Conservation (phyloP, 1,140 invertebrate genomes). For the Cardiocondyla obscurior region DNA sequence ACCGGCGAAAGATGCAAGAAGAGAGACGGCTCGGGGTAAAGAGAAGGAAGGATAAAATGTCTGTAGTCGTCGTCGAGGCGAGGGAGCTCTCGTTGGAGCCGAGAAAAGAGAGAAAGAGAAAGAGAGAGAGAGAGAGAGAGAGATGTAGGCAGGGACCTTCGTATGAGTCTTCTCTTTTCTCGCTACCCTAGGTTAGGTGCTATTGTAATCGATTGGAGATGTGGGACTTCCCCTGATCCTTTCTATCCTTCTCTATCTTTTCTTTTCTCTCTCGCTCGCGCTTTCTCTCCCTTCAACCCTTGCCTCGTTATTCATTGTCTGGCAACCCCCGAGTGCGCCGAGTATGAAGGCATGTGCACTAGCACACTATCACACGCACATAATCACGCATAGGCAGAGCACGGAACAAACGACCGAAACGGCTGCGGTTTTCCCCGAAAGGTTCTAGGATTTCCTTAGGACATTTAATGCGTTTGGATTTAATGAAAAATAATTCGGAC, state of each 20-base stretch:
- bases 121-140: constrained; percentile 58
- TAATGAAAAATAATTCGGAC: no score
- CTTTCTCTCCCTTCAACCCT: constrained; percentile 37
- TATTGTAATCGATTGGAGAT: constrained; percentile 80
- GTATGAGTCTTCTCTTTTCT: constrained; percentile 66
- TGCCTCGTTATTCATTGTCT: constrained; percentile 78
- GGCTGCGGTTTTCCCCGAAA: no score
- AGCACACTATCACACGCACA: constrained; percentile 41
- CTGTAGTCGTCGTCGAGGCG: constrained; percentile 34
- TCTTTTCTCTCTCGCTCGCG: constrained; percentile 9
- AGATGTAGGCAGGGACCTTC: constrained; percentile 68
- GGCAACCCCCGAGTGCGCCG: constrained; percentile 58
- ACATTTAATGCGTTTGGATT: no score
- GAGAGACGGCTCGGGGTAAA: neutral
- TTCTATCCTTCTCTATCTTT: constrained; percentile 47
- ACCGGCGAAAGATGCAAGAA: constrained; percentile 7
- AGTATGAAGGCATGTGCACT: constrained; percentile 60
- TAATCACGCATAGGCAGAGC: neutral
- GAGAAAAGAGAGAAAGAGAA: constrained; percentile 28
- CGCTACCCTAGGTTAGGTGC: constrained; percentile 77
- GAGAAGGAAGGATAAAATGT: constrained; percentile 19
- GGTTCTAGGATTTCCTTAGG: no score
- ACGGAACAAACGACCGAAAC: neutral
- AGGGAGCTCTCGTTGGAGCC: constrained; percentile 15
- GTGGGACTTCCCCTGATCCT: constrained; percentile 74